Conservation (phyloP, 1,140 invertebrate species). For the Zaprionus kolodkinae region DNA sequence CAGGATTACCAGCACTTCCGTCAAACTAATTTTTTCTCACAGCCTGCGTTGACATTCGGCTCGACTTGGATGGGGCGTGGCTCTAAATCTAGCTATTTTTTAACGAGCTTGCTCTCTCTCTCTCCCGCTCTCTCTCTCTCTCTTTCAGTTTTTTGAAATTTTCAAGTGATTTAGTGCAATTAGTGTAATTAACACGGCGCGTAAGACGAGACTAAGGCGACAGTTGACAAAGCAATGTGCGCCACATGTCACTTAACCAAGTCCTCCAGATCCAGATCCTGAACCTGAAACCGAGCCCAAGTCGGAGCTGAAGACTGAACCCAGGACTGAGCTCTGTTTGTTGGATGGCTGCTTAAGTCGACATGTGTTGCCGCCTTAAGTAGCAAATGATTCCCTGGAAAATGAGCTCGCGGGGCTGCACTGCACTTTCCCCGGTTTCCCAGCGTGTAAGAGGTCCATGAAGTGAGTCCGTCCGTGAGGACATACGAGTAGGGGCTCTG, state of each 20-base stretch:
- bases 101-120: conserved; percentile 17
- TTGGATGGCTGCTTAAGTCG: conserved; percentile 61
- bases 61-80: conserved; percentile 33
- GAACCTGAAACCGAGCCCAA: conserved; percentile 30
- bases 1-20: conserved; percentile 59
- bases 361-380: conserved; percentile 66
- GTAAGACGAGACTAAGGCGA: conserved; percentile 74
- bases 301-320: not conserved
- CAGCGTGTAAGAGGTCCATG: conserved; percentile 16
- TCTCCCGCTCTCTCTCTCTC: conserved; percentile 1
- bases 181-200: conserved; percentile 77
- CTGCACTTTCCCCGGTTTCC: conserved; percentile 5
- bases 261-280: conserved; percentile 6
- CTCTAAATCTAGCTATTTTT: conserved; percentile 65
- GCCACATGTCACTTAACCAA: conserved; percentile 65
- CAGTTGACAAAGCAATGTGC: conserved; percentile 72
- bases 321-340: not conserved
- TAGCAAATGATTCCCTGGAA: conserved; percentile 54
- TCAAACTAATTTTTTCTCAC: conserved; percentile 61
- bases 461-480: not conserved
- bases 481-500: not conserved
- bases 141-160: conserved; percentile 45
- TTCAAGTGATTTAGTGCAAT: conserved; percentile 82
- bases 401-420: conserved; percentile 33
- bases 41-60: conserved; percentile 55